These are phyloP conservation scores for Neuroterus valhalla DNA, from an alignment of 1,140 invertebrate genomes.

Conservation along the genomic window DNA sequence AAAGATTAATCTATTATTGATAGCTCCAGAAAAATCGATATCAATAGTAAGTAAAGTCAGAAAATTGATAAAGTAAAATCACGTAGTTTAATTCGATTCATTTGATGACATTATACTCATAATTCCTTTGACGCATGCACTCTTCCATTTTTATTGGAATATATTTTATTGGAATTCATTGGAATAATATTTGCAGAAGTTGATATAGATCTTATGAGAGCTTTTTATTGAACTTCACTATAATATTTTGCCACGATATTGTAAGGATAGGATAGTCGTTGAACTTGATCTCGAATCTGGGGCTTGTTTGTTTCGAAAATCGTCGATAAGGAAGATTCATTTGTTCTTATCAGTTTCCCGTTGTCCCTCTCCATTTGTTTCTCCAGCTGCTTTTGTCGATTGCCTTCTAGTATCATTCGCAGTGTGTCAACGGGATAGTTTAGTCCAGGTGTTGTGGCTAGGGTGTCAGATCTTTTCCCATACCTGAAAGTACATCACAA, in stretches of 20 bases:
- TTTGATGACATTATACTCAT: neutral
- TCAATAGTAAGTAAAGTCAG: neutral
- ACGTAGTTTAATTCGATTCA: neutral
- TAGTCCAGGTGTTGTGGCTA: neutral
- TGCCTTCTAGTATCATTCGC: conserved; percentile 38
- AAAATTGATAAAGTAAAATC: neutral
- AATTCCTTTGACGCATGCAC: neutral
- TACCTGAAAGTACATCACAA: conserved; percentile 45
- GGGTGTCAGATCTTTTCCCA: conserved; percentile 52
- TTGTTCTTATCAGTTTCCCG: conserved; percentile 7
- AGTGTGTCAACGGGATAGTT: conserved; percentile 41
- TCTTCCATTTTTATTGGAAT: neutral
- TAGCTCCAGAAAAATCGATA: too few species aligned
- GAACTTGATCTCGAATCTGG: neutral
- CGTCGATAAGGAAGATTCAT: neutral
- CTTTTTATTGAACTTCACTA: conserved; percentile 47
- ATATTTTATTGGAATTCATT: too few species aligned
- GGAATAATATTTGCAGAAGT: neutral
- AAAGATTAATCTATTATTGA: too few species aligned
- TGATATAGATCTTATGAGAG: neutral
- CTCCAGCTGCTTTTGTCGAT: conserved; percentile 35
- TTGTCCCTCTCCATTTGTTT: conserved; percentile 34
- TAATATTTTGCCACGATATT: conserved; percentile 47
- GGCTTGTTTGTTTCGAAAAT: neutral
- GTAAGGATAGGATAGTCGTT: conserved; percentile 28